Evolutionary conservation across 2,797 vertebrate species (phyloP), one percentile per base, ranked within the genome.

Genomic region (Meriones psammophilus): DNA sequence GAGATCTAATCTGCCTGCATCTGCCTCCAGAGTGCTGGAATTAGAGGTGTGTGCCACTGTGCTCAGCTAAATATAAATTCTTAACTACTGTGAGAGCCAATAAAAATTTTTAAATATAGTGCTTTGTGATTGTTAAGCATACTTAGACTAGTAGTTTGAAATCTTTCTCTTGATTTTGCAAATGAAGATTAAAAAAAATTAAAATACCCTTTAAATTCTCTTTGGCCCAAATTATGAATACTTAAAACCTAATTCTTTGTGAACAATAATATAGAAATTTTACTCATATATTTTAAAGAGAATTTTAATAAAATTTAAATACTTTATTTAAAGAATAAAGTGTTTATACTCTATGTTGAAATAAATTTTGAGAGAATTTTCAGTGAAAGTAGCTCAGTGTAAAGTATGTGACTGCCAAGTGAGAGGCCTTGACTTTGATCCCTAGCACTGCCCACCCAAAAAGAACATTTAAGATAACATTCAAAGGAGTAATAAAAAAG

Each of bases 161-260:
- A 94, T 85, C 66, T 74, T 76, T 96, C 56, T 50, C 36, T 79
- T 92, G 64, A 93, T 79, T 94, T 93, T 88, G 39, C 60, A 95
- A 92, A 28, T 89, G 24, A 90, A 78, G 42, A 5, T 73, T 77
- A 64, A 94, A 91, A 95, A 92, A 95, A 92, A 89, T 83, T 88
- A 94, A 85, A 86, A 80, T 95, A 88, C 5, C 36, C 76, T 95
- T 79, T 88, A 87, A 74, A 85, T 14, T 50, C 30, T 46, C 5
- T 88, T 78, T 78, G n/a, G n/a, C 30, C 20, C 24, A 81, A 81
- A 42, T 42, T 42, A 7, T 42, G 42, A 42, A 89, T 91, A 87
- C 46, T 86, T 50, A 17, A 91, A 88, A 86, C n/a, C 24, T 24
- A 80, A 81, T 12, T 68, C 68, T 77, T 94, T 81, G 88, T 60